Percentiles rank a stretch among this genome's conserved stretches.
phyloP scores from a whole-genome alignment of 2,797 vertebrate species.

The Artibeus lituratus region DNA sequence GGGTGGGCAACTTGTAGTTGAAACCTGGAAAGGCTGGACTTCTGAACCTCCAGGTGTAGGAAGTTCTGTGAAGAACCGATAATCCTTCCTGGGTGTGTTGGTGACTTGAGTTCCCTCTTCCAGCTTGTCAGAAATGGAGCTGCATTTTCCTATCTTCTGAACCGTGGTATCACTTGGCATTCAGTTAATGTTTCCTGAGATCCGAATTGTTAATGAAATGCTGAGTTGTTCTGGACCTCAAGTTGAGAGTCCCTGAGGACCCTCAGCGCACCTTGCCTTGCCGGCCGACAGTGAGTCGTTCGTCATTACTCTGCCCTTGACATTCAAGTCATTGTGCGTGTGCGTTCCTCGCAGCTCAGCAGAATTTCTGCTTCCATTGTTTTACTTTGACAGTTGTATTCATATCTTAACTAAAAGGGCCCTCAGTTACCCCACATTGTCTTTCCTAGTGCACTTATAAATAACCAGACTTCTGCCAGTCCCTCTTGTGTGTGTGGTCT shows the following conservation, averaged over 20 bases:
- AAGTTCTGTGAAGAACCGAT: neutral
- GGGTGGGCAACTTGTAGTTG: neutral
- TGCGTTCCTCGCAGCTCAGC: neutral
- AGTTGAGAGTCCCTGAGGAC: neutral
- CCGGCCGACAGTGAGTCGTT: neutral
- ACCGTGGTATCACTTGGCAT: neutral
- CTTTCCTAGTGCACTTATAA: neutral
- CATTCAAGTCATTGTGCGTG: neutral
- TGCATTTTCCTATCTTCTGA: constrained; percentile 8
- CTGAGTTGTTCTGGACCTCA: neutral
- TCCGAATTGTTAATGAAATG: neutral
- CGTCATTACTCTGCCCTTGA: neutral
- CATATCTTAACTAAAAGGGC: neutral
- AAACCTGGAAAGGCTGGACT: neutral
- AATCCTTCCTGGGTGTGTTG: neutral
- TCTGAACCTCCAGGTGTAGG: neutral
- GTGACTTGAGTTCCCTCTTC: neutral
- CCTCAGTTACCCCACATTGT: neutral
- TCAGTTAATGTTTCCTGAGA: neutral
- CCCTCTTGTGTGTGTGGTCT: neutral
- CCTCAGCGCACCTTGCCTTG: neutral
- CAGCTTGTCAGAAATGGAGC: neutral
- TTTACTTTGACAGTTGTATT: neutral
- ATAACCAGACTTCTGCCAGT: neutral
- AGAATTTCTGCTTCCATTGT: neutral